Percentiles rank a stretch among this genome's conserved stretches.
These are phyloP conservation scores for Merops nubicus DNA, from an alignment of 2,113 vertebrate species.

Conservation along the genomic window DNA sequence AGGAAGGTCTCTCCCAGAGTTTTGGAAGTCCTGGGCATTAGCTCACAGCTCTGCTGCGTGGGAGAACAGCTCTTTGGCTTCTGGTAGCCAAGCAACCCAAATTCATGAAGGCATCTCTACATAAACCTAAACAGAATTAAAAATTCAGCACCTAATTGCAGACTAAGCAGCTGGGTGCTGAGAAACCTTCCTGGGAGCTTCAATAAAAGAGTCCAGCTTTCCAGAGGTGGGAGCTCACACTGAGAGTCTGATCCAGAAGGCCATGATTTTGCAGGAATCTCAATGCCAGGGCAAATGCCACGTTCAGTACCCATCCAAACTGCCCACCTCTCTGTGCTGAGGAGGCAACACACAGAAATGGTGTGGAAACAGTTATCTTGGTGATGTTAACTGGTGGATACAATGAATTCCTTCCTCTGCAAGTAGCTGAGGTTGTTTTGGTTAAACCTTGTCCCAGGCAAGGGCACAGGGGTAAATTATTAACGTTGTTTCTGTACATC, in stretches of 20 bases:
- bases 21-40: fast-evolving
- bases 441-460: not conserved
- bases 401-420: not conserved
- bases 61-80: not conserved
- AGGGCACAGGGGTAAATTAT: not conserved
- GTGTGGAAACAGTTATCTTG: not conserved
- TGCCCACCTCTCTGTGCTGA: not conserved
- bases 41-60: fast-evolving
- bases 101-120: not conserved
- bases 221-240: not conserved
- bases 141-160: not conserved
- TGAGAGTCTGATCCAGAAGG: not conserved
- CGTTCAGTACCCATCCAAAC: not conserved
- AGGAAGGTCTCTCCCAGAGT: not conserved
- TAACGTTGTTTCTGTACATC: not conserved
- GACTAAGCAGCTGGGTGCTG: not conserved
- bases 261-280: not conserved
- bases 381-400: not conserved
- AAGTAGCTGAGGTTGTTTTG: not conserved
- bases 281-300: not conserved
- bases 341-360: not conserved
- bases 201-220: not conserved
- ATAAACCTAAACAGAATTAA: not conserved
- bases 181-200: not conserved
- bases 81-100: not conserved